Evolutionary conservation across 1,140 invertebrate genomes (phyloP), one percentile per base, ranked within the genome.

Genomic region (Amphibalanus amphitrite): DNA sequence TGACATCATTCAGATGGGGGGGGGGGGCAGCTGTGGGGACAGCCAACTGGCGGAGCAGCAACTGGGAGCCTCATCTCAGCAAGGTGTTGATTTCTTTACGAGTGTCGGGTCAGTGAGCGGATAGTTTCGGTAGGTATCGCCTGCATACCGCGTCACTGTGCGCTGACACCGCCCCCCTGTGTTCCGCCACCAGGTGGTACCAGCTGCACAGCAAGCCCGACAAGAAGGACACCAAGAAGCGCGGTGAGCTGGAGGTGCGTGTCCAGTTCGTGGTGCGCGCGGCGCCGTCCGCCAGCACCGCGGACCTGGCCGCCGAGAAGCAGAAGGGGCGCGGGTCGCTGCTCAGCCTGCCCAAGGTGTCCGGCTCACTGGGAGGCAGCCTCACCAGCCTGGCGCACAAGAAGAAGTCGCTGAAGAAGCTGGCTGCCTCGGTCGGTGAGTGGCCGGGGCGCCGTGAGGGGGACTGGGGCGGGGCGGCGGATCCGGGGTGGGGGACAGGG

Each of bases 241-340:
- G 93, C 73, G 94, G 93, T n/a, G 90, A 94, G 74, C 80, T 96
- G 26, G 93, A 96, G 80, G 89, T 93, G 1, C 88, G 88, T 79
- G 87, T 95, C 68, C 86, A 87, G 3, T 96, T 96, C 77, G 90
- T 89, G 72, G 92, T 95, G 0, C n/a, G n/a, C n/a, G 91, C 93
- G 75, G 13, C 72, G 73, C 26, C 76, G 73, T 40, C 76, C 75
- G 69, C 69, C 69, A 59, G 29, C 38, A 29, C 69, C 33, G 40
- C 28, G 69, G 72, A 33, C 70, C 69, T 65, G 69, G n/a, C n/a
- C n/a, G 71, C 4, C 64, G 6, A 26, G 23, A 23, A 25, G 4
- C 10, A n/a, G 23, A 65, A 65, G 64, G 10, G 4, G 64, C 64
- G 26, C 6, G 20, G 23, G 4, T 65, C 64, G 26, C 64, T 65